Percentiles rank a stretch among this genome's conserved stretches.
phyloP scores from a whole-genome alignment of 2,797 vertebrate species.

The Acanthurus leucopareius region DNA sequence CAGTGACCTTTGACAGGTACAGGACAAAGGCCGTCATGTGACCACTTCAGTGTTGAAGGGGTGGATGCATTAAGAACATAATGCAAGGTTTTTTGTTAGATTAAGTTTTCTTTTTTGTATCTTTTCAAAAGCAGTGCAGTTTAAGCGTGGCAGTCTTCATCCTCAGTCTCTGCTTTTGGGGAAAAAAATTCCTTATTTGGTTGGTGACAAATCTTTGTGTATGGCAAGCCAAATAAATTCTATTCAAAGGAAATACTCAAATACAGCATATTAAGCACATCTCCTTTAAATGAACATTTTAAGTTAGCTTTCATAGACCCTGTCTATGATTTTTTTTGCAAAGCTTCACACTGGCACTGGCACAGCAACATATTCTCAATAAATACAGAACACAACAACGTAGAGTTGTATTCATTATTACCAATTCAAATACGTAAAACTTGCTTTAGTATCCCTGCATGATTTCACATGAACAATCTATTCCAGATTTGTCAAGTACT shows the following conservation, averaged over 20 bases:
- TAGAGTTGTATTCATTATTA: constrained; percentile 40
- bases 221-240: constrained; percentile 19
- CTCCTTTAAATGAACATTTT: constrained; percentile 27
- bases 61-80: not conserved
- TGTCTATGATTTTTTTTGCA: constrained; percentile 33
- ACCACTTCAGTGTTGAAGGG: not conserved
- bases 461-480: constrained; percentile 71
- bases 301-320: constrained; percentile 43
- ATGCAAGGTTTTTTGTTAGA: not conserved
- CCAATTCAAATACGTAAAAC: constrained; percentile 61
- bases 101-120: too few species aligned
- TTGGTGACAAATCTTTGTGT: constrained; percentile 26
- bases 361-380: constrained; percentile 33
- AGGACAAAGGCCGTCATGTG: constrained; percentile 6
- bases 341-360: constrained; percentile 16
- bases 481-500: constrained; percentile 76
- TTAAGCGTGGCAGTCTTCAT: not conserved
- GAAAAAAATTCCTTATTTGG: not conserved
- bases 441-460: constrained; percentile 55
- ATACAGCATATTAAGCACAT: constrained; percentile 23
- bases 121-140: too few species aligned
- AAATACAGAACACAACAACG: constrained; percentile 37
- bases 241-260: constrained; percentile 37
- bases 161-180: not conserved
- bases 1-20: constrained; percentile 9